These are phyloP conservation scores for Maniola hyperantus DNA, from an alignment of 2,888 invertebrate genomes.

Conservation along the genomic window DNA sequence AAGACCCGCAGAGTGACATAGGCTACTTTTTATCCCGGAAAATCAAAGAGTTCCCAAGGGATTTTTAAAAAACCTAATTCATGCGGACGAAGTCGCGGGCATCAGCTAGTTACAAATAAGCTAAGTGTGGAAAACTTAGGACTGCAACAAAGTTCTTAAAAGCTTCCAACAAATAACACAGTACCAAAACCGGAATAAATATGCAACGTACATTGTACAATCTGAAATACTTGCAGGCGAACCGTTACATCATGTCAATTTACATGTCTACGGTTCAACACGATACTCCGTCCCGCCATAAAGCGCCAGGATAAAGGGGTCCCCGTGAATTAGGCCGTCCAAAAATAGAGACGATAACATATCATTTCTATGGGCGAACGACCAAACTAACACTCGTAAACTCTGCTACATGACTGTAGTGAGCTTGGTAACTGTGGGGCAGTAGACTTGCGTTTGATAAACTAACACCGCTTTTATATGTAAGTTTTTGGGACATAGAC, in stretches of 20 bases:
- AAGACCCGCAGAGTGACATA: too few relatives aligned
- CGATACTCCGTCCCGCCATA: conserved; percentile 42
- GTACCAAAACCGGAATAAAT: conserved; percentile 9
- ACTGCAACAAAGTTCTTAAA: not conserved
- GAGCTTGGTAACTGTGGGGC: conserved; percentile 37
- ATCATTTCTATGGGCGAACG: conserved; percentile 64
- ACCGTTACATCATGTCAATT: conserved; percentile 21
- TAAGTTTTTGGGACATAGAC: not conserved
- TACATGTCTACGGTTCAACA: conserved; percentile 29
- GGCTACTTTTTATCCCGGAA: too few relatives aligned
- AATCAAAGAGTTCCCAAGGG: too few relatives aligned
- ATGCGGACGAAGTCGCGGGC: too few relatives aligned
- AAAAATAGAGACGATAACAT: conserved; percentile 63
- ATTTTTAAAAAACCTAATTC: too few relatives aligned
- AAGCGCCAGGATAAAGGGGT: conserved; percentile 45
- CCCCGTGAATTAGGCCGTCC: conserved; percentile 49
- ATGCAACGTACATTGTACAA: conserved; percentile 17
- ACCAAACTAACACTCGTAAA: conserved; percentile 72
- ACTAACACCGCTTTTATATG: not conserved
- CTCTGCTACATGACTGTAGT: conserved; percentile 58
- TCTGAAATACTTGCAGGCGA: conserved; percentile 9
- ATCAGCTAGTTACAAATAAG: not conserved
- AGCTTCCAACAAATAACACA: not conserved
- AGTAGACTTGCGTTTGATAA: conserved; percentile 46
- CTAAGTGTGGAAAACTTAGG: not conserved